Conservation (phyloP, 2,888 invertebrate species). For the Exocentrus adspersus region DNA sequence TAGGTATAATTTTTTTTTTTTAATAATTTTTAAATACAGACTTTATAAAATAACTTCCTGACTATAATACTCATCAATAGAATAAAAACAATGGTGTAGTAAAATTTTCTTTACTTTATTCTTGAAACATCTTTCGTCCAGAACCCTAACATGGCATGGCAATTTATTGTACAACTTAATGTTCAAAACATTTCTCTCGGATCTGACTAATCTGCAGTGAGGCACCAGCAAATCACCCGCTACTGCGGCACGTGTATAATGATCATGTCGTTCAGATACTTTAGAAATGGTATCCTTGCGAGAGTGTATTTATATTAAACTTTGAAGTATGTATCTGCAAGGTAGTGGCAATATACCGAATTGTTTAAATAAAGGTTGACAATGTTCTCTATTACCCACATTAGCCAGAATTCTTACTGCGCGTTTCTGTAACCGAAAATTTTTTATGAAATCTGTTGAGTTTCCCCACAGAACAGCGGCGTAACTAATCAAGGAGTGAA, state of each 20-base stretch:
- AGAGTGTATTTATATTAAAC: conserved; percentile 1
- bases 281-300: background rate
- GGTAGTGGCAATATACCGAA: background rate
- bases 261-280: background rate
- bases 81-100: conserved; percentile 2
- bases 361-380: background rate
- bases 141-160: background rate
- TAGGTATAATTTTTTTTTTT: too few relatives aligned
- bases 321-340: conserved; percentile 4
- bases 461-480: background rate
- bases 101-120: conserved; percentile 1
- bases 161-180: conserved; percentile 6
- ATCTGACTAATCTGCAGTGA: conserved; percentile 12
- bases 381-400: background rate
- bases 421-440: background rate
- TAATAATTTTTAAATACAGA: too few relatives aligned
- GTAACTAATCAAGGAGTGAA: background rate
- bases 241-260: conserved; percentile 4
- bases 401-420: background rate
- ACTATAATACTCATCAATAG: background rate
- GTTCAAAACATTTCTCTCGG: conserved; percentile 2
- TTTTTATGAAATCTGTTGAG: background rate
- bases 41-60: background rate
- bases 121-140: conserved; percentile 10
- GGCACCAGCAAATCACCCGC: conserved; percentile 6